Percentiles rank a stretch among this genome's conserved stretches.
phyloP scores from a whole-genome alignment of 2,888 invertebrate species.

The Tinea semifulvella region DNA sequence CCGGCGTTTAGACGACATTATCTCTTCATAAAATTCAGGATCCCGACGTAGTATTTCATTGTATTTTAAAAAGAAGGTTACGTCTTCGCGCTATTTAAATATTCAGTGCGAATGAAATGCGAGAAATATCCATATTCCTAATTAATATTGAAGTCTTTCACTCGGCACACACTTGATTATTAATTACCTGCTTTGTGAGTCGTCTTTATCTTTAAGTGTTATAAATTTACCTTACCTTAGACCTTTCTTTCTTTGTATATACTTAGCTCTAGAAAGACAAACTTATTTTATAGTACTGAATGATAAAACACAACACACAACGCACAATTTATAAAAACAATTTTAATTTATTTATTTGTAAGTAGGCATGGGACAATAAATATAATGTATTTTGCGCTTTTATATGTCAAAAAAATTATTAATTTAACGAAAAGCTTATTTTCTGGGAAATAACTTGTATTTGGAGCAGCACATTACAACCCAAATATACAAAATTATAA shows the following conservation, averaged over 20 bases:
- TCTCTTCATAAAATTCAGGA: constrained; percentile 65
- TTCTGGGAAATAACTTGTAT: too few relatives aligned
- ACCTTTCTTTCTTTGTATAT: constrained; percentile 2
- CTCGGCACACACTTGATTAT: constrained; percentile 10
- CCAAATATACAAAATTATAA: too few relatives aligned
- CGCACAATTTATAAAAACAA: too few relatives aligned
- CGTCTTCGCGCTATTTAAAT: constrained; percentile 9
- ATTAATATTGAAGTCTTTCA: constrained; percentile 12
- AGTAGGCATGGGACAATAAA: too few relatives aligned
- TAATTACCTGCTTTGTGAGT: constrained; percentile 8
- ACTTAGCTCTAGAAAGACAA: too few relatives aligned
- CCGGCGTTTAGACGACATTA: constrained; percentile 60
- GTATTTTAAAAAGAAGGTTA: constrained; percentile 30
- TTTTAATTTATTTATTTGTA: too few relatives aligned
- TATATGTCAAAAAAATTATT: too few relatives aligned
- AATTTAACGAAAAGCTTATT: too few relatives aligned
- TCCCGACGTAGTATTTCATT: constrained; percentile 45
- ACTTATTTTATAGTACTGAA: too few relatives aligned
- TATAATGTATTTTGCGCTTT: too few relatives aligned
- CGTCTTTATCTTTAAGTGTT: constrained; percentile 11
- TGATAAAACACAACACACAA: too few relatives aligned
- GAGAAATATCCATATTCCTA: constrained; percentile 14
- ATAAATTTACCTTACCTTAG: constrained; percentile 3
- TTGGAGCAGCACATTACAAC: too few relatives aligned
- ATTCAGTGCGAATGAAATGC: constrained; percentile 10